phyloP scores from a whole-genome alignment of 2,888 invertebrate genomes.

The Eilema depressum region DNA sequence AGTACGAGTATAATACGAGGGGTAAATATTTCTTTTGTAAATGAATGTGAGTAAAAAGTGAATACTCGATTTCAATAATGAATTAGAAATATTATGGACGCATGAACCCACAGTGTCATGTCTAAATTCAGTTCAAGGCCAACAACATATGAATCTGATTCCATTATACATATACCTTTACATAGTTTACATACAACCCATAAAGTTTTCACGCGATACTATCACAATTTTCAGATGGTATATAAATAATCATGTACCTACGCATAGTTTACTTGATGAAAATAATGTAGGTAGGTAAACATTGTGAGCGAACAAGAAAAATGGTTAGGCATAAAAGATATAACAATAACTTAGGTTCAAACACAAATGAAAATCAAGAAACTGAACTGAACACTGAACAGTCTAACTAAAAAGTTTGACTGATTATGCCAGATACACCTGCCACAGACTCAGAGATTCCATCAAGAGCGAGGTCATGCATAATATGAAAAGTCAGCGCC shows the following conservation, averaged over 20 bases:
- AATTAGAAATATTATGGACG: not conserved
- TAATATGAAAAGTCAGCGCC: no score
- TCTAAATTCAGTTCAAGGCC: slow-evolving; percentile 38
- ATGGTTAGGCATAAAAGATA: no score
- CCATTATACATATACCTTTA: not conserved
- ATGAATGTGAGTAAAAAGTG: not conserved
- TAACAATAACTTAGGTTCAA: no score
- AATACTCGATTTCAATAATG: not conserved
- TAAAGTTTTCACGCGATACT: slow-evolving; percentile 5
- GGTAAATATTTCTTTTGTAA: not conserved
- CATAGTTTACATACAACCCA: no score
- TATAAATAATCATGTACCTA: not conserved
- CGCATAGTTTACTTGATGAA: not conserved
- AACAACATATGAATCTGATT: slow-evolving; percentile 17
- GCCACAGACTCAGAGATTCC: no score
- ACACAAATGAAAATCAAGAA: no score
- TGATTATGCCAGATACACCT: no score
- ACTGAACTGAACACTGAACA: no score
- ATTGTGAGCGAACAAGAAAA: not conserved
- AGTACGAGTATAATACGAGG: not conserved
- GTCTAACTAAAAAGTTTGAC: no score
- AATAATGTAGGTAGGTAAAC: not conserved
- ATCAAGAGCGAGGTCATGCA: no score
- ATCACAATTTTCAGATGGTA: not conserved
- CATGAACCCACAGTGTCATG: slow-evolving; percentile 9